Evolutionary conservation across 2,113 vertebrate genomes (phyloP).

Genomic region (Rhagologus leucostigma): DNA sequence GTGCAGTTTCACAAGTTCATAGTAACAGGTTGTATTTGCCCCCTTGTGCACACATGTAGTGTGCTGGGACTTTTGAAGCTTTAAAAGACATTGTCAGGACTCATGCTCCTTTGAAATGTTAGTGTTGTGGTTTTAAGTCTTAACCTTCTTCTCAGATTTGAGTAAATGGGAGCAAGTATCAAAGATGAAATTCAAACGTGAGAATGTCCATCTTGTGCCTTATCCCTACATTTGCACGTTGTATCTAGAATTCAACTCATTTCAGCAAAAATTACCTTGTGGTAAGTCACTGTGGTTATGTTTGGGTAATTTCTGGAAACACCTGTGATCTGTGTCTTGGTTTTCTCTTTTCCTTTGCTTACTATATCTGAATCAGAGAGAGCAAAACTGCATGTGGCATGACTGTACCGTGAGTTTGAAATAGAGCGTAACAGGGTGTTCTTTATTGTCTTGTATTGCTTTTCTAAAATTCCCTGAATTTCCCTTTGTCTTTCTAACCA

Average conservation of each 20-base stretch:
- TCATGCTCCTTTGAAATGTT: neutral
- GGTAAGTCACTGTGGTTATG: neutral
- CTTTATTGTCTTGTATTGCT: neutral
- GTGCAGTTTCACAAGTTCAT: neutral
- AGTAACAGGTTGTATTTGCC: neutral
- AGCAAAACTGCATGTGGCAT: fast-evolving
- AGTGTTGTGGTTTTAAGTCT: neutral
- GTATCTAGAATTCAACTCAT: constrained; percentile 17
- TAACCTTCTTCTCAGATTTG: neutral
- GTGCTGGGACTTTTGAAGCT: neutral
- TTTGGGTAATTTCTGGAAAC: neutral
- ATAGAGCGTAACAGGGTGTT: neutral
- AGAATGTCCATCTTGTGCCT: neutral
- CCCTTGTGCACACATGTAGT: fast-evolving
- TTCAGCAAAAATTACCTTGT: neutral
- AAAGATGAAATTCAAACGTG: constrained; percentile 22
- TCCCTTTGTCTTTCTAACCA: neutral
- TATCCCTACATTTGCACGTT: constrained; percentile 19
- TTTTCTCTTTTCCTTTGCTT: neutral
- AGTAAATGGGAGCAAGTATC: constrained; percentile 34
- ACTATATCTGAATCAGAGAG: neutral
- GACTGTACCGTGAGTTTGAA: neutral
- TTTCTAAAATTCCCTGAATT: neutral
- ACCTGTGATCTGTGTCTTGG: fast-evolving
- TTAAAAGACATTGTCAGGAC: neutral